Conservation (phyloP, 2,113 vertebrate species). For the Pteronura brasiliensis region DNA sequence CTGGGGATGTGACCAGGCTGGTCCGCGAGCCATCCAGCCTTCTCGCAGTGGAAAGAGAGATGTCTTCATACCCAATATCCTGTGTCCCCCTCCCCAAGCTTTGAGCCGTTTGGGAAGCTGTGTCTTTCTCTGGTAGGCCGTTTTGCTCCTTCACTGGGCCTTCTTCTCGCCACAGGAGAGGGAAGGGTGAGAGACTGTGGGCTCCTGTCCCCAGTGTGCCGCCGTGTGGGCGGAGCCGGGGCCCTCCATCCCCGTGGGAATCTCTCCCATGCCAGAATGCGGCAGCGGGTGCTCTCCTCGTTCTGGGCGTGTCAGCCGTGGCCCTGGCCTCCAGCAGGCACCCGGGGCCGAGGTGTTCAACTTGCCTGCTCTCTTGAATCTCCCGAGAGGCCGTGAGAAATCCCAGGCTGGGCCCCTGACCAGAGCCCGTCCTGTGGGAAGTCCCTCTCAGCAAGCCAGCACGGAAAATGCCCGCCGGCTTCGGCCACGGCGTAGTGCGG, state of each 20-base stretch:
- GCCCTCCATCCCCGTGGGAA: background rate
- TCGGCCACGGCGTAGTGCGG: background rate
- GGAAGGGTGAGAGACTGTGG: background rate
- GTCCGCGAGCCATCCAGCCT: background rate
- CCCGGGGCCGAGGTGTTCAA: background rate
- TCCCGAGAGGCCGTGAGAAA: too few species aligned
- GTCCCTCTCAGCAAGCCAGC: background rate
- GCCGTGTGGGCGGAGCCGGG: background rate
- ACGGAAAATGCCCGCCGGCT: background rate
- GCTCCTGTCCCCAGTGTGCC: background rate
- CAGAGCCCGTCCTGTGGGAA: background rate
- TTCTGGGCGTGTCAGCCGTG: background rate
- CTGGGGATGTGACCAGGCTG: rapidly evolving
- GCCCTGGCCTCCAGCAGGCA: background rate
- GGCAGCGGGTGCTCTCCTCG: too few species aligned
- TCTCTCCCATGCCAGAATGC: rapidly evolving
- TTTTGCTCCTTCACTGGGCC: background rate
- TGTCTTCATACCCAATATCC: background rate
- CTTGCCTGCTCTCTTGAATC: background rate
- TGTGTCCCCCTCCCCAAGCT: rapidly evolving
- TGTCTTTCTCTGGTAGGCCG: rapidly evolving
- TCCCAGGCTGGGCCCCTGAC: background rate
- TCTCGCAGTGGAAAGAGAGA: rapidly evolving
- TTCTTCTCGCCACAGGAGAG: background rate
- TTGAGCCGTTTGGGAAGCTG: background rate